These are phyloP conservation scores for Herpetotheres cachinnans DNA, from an alignment of 2,113 vertebrate species.

Conservation along the genomic window DNA sequence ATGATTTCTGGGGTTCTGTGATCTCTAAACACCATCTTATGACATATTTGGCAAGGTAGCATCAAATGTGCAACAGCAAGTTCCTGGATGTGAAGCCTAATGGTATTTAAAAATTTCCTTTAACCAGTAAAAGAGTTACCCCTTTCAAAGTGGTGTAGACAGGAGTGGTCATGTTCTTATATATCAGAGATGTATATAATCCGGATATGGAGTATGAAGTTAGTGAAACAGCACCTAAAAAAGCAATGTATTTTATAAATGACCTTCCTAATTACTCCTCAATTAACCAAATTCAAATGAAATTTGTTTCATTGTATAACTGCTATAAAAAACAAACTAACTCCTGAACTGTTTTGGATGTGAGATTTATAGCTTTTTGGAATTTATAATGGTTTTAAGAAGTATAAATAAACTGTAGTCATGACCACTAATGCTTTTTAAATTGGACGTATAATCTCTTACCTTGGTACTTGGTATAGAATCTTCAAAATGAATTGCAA, in stretches of 20 bases:
- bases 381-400: not conserved
- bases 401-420: not conserved
- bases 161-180: conserved; percentile 89
- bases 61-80: not conserved
- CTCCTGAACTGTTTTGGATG: not conserved
- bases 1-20: conserved; percentile 16
- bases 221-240: conserved; percentile 77
- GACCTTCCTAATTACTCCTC: not conserved
- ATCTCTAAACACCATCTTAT: not conserved
- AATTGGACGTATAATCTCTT: not conserved
- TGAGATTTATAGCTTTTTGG: not conserved
- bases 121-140: conserved; percentile 73
- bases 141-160: conserved; percentile 94
- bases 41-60: not conserved
- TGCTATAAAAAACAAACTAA: not conserved
- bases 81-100: conserved; percentile 6
- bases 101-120: not conserved
- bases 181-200: conserved; percentile 92
- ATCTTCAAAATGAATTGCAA: not conserved
- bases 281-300: not conserved
- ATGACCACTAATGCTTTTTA: not conserved
- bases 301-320: not conserved
- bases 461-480: not conserved
- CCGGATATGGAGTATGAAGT: conserved; percentile 83
- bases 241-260: conserved; percentile 14